phyloP scores from a whole-genome alignment of 2,888 invertebrate genomes.

The Acanthacorydalis orientalis region DNA sequence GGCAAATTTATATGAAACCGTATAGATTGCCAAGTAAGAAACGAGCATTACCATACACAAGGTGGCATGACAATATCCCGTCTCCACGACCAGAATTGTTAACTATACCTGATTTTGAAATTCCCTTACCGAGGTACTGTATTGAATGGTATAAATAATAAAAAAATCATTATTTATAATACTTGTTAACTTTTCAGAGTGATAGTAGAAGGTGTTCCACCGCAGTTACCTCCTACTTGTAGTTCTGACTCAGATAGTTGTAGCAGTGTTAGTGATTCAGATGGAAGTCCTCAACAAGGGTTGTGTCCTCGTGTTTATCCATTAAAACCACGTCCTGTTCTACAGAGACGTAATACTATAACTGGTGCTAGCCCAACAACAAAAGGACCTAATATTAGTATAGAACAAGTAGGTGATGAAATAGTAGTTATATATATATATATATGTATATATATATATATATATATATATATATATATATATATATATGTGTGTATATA shows the following conservation, averaged over 20 bases:
- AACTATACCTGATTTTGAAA: slow-evolving; percentile 40
- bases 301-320: slow-evolving; percentile 44
- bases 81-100: slow-evolving; percentile 45
- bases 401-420: slow-evolving; percentile 40
- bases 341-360: slow-evolving; percentile 74
- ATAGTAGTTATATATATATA: too few relatives aligned
- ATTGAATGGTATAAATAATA: neutral
- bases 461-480: neutral
- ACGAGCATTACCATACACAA: slow-evolving; percentile 39
- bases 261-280: slow-evolving; percentile 36
- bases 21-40: slow-evolving; percentile 57
- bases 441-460: too few relatives aligned
- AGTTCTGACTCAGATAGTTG: slow-evolving; percentile 26
- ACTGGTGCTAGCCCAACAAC: slow-evolving; percentile 62
- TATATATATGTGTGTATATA: slow-evolving; percentile 9
- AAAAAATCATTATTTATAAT: slow-evolving; percentile 2
- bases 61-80: slow-evolving; percentile 53
- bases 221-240: slow-evolving; percentile 11
- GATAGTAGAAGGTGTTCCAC: slow-evolving; percentile 14
- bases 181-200: slow-evolving; percentile 12
- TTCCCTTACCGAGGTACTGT: slow-evolving; percentile 34
- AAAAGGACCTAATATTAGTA: slow-evolving; percentile 41
- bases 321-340: slow-evolving; percentile 54
- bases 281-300: slow-evolving; percentile 34
- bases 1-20: slow-evolving; percentile 54